phyloP scores from a whole-genome alignment of 1,140 invertebrate species.

The Drosophila rhopaloa region DNA sequence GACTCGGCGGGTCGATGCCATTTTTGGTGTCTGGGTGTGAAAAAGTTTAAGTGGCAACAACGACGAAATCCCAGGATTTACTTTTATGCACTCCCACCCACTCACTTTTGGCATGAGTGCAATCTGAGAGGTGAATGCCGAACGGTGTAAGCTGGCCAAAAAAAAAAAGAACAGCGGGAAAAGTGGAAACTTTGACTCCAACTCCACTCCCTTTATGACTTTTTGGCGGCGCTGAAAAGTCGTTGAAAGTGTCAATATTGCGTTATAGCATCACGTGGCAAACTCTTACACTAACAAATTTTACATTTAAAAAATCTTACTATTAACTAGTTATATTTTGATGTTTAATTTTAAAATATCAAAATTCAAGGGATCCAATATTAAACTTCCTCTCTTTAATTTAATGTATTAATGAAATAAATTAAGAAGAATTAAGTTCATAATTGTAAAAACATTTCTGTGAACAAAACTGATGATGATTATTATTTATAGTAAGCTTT shows the following conservation, averaged over 20 bases:
- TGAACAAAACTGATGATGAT: too few relatives aligned
- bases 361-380: not conserved
- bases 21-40: slow-evolving; percentile 70
- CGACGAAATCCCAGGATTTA: slow-evolving; percentile 80
- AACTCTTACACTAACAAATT: slow-evolving; percentile 7
- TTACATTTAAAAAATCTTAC: not conserved
- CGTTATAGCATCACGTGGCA: slow-evolving; percentile 72
- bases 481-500: too few relatives aligned
- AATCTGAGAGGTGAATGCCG: slow-evolving; percentile 65
- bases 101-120: slow-evolving; percentile 51
- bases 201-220: slow-evolving; percentile 75
- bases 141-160: slow-evolving; percentile 39
- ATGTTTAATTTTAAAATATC: too few relatives aligned
- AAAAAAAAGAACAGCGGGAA: slow-evolving; percentile 9
- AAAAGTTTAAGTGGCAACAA: slow-evolving; percentile 83
- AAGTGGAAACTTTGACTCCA: slow-evolving; percentile 58
- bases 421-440: too few relatives aligned
- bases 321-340: too few relatives aligned
- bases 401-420: too few relatives aligned
- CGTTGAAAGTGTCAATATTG: slow-evolving; percentile 83
- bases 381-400: not conserved
- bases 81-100: slow-evolving; percentile 68
- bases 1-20: slow-evolving; percentile 56
- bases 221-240: slow-evolving; percentile 74
- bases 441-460: too few relatives aligned